Evolutionary conservation across 2,797 vertebrate species (phyloP), one percentile per base, ranked within the genome.

Genomic region (Sciurus carolinensis): DNA sequence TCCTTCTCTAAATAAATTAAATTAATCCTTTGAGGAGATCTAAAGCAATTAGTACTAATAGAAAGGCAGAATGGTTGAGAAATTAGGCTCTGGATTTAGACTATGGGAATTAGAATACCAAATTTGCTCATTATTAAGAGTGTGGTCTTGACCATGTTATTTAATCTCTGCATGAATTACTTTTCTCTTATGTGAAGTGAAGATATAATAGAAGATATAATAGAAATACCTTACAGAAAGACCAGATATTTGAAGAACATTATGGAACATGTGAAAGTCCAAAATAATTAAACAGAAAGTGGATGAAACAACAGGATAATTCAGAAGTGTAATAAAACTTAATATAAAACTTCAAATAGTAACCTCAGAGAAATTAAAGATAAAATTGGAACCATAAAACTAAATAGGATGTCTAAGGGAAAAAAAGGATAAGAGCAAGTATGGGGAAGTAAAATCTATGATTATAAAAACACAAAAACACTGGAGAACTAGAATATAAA

Each of bases 1-100:
- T 92, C n/a, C 50, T 90, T 77, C 39, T 72, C 26, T 80, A 76
- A 85, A 87, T 87, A 87, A 96, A 73, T 80, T 77, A 96, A 92
- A 62, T 91, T 1, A 76, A 71, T 75, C 47, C 13, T 47, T 22
- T 80, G 20, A 33, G 87, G 33, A 91, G 20, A 88, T 33, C 26
- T 81, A 52, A 89, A 42, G 22, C 26, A 87, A 18, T 44, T 87
- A 28, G 9, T 42, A 50, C 85, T 92, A 94, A 24, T 50, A 93
- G 20, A n/a, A 33, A 94, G 24, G 26, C 28, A 81, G 26, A 66
- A 54, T 77, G 26, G 17, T 77, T 93, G 54, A 79, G 28, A 90
- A 54, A 69, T 39, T 22, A 81, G 62, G 4, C n/a, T 95, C 66
- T 94, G 13, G 62, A 95, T 80, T 92, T 95, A 90, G 28, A 83